phyloP scores from a whole-genome alignment of 2,888 invertebrate species.

The Plagodis dolabraria region DNA sequence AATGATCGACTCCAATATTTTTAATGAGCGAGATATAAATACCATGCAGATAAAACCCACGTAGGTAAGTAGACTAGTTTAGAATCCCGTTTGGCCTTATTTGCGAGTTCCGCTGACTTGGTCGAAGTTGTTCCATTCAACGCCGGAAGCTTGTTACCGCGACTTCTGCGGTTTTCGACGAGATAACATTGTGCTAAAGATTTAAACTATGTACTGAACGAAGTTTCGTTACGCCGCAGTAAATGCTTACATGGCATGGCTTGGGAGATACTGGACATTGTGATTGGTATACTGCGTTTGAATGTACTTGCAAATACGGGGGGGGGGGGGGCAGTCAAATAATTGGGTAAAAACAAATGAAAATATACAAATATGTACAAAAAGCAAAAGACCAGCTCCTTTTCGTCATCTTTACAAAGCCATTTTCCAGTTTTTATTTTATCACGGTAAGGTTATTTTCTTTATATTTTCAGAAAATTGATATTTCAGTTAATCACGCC shows the following conservation, averaged over 20 bases:
- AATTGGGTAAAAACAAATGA: no score
- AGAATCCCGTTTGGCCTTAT: conserved; percentile 52
- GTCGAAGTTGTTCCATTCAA: conserved; percentile 59
- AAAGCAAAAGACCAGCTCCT: no score
- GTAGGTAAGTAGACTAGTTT: conserved; percentile 50
- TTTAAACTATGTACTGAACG: conserved; percentile 57
- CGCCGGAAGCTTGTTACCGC: conserved; percentile 71
- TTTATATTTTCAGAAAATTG: no score
- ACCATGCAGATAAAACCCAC: background rate
- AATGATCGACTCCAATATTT: no score
- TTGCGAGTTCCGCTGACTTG: conserved; percentile 64
- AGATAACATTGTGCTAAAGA: conserved; percentile 72
- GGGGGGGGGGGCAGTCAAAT: no score
- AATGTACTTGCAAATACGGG: no score
- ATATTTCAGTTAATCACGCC: no score
- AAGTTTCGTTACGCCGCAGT: conserved; percentile 35
- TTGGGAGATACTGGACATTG: conserved; percentile 23
- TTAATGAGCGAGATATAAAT: no score
- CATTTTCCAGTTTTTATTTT: no score
- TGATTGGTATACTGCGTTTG: conserved; percentile 24
- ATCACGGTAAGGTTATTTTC: no score
- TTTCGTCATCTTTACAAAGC: no score
- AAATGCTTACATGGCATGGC: conserved; percentile 34
- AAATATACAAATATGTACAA: no score
- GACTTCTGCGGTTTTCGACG: conserved; percentile 68